phyloP scores from a whole-genome alignment of 2,888 invertebrate genomes.

The Megalurothrips usitatus region DNA sequence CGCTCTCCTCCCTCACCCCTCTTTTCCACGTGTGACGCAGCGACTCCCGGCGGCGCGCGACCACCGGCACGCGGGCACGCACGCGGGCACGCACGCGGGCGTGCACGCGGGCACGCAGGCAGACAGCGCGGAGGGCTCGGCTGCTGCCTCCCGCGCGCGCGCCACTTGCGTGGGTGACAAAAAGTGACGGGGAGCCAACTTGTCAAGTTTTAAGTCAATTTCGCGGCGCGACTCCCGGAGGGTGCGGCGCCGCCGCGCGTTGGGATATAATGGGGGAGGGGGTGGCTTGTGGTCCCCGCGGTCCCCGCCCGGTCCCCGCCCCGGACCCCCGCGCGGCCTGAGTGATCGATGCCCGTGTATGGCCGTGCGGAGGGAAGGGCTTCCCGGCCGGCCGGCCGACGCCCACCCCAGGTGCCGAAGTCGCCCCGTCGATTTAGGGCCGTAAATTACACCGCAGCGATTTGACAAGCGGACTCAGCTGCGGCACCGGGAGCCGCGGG shows the following conservation, averaged over 20 bases:
- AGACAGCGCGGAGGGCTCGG: background rate
- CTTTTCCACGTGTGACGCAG: no score
- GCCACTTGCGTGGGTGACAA: background rate
- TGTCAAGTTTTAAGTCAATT: conserved; percentile 24
- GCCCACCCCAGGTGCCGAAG: conserved; percentile 2
- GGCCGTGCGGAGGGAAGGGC: background rate
- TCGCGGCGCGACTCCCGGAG: background rate
- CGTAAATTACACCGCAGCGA: conserved; percentile 3
- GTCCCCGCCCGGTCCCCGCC: background rate
- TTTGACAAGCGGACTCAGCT: background rate
- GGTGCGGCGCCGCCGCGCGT: background rate
- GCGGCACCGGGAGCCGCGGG: no score
- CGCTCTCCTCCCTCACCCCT: background rate
- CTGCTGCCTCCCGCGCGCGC: background rate
- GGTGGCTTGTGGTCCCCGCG: background rate
- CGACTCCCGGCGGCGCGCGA: no score
- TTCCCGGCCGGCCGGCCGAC: background rate
- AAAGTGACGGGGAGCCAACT: background rate
- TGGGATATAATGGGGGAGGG: background rate
- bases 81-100: background rate
- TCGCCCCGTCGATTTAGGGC: background rate
- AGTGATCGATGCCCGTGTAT: background rate
- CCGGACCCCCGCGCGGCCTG: background rate
- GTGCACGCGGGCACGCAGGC: background rate
- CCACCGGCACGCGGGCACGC: background rate